Conservation (phyloP, 2,113 vertebrate species). For the Equus przewalskii region DNA sequence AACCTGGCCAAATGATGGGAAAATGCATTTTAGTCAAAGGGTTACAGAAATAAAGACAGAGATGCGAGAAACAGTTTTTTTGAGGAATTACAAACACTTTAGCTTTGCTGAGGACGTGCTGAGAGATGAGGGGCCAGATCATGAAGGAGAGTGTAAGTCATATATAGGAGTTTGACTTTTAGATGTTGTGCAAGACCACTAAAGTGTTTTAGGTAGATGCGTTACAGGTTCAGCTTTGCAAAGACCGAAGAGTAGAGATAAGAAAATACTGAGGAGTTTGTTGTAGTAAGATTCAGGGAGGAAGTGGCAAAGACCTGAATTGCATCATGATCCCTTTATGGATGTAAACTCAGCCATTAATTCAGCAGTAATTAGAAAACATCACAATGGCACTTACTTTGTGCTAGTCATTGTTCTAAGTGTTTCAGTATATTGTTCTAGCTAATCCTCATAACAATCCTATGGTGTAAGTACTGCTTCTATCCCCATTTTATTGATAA, state of each 20-base stretch:
- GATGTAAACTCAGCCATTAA: neutral
- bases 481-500: conserved; percentile 29
- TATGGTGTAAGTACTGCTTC: neutral
- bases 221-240: neutral
- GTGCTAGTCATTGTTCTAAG: neutral
- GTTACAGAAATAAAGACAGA: neutral
- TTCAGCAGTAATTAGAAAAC: neutral
- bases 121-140: neutral
- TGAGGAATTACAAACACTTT: neutral
- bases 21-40: conserved; percentile 21
- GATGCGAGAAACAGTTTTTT: neutral
- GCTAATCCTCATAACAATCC: neutral
- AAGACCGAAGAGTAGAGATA: neutral
- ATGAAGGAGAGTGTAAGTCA: neutral
- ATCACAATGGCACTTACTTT: neutral
- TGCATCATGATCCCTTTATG: neutral
- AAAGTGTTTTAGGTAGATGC: neutral
- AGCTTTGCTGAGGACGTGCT: neutral
- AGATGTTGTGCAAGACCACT: neutral
- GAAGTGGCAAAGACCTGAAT: neutral
- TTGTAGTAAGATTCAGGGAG: neutral
- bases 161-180: neutral
- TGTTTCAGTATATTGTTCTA: neutral
- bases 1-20: neutral
- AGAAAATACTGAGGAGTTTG: neutral